phyloP scores from a whole-genome alignment of 2,113 vertebrate species.

The Sapajus apella region DNA sequence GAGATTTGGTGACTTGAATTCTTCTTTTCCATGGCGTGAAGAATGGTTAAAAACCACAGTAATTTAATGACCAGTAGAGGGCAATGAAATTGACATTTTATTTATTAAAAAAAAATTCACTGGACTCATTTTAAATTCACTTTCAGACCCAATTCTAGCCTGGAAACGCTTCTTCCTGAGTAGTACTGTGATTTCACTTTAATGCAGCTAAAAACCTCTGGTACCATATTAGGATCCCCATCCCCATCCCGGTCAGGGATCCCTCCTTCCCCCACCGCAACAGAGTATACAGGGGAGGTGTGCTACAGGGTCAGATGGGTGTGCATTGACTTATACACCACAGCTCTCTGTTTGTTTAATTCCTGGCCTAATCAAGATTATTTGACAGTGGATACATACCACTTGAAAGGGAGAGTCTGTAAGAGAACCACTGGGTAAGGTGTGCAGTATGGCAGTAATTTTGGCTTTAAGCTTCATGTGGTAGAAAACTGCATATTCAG shows the following conservation, averaged over 20 bases:
- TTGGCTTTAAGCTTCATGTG: neutral
- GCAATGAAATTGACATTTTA: conserved; percentile 18
- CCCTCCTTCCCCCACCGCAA: neutral
- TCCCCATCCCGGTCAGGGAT: neutral
- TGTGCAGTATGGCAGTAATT: neutral
- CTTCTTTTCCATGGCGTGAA: neutral
- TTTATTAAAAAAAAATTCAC: neutral
- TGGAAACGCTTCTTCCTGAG: neutral
- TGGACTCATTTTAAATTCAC: neutral
- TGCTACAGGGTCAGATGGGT: neutral
- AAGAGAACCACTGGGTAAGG: neutral
- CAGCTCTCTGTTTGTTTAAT: neutral
- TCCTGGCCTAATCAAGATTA: neutral
- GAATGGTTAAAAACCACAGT: neutral
- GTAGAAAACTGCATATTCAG: neutral
- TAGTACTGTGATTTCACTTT: neutral
- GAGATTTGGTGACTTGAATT: neutral
- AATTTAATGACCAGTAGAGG: conserved; percentile 14
- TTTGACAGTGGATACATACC: neutral
- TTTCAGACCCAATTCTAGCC: neutral
- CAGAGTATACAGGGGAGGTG: fast-evolving
- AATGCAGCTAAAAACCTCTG: neutral
- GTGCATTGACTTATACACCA: neutral
- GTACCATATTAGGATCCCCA: too few species aligned
- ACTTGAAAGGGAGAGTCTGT: neutral